Percentiles rank a stretch among this genome's conserved stretches.
phyloP scores from a whole-genome alignment of 2,113 vertebrate species.

The Bungarus multicinctus region DNA sequence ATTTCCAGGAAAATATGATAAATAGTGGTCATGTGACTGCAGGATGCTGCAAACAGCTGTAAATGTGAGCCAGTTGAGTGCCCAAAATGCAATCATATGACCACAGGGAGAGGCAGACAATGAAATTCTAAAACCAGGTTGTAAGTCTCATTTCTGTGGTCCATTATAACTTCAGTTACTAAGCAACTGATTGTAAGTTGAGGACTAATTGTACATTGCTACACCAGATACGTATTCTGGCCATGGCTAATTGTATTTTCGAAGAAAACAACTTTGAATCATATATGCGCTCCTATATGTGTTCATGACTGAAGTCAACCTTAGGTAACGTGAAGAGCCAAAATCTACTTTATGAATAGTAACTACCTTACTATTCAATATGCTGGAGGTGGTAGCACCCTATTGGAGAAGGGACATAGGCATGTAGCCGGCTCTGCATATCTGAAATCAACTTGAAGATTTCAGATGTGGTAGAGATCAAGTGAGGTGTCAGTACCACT shows the following conservation, averaged over 20 bases:
- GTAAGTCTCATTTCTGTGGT: background rate
- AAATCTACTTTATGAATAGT: background rate
- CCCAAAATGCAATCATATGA: background rate
- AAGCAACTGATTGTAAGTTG: background rate
- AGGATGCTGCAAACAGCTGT: background rate
- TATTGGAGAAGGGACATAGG: background rate
- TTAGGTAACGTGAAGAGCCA: background rate
- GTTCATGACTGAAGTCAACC: background rate
- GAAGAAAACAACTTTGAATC: background rate
- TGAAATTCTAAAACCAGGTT: background rate
- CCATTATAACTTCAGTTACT: background rate
- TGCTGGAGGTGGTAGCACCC: background rate
- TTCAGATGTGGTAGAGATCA: background rate
- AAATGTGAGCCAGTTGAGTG: background rate
- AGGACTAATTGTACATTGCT: background rate
- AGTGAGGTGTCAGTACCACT: background rate
- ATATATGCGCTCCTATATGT: background rate
- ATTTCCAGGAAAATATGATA: background rate
- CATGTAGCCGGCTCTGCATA: background rate
- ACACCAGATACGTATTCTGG: background rate
- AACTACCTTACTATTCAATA: background rate
- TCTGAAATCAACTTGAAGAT: background rate
- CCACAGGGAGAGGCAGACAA: background rate
- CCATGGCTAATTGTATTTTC: background rate
- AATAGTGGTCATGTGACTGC: background rate